phyloP scores from a whole-genome alignment of 2,888 invertebrate genomes.

The Smittia aterrima region DNA sequence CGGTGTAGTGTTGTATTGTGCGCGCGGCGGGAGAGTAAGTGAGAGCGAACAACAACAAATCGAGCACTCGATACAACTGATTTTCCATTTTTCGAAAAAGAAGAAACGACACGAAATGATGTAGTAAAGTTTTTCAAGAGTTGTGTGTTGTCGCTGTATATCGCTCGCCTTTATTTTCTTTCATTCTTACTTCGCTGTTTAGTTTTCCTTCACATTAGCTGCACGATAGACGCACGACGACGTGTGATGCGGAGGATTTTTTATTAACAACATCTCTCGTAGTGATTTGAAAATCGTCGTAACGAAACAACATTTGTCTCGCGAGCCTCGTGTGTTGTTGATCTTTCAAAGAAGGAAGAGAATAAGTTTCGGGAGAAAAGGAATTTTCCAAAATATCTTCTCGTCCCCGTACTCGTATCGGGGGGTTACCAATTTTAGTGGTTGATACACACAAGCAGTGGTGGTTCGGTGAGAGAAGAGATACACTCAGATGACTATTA shows the following conservation, averaged over 20 bases:
- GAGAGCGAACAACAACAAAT: constrained; percentile 10
- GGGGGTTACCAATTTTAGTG: constrained; percentile 12
- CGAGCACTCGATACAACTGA: constrained; percentile 10
- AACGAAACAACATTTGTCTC: not conserved
- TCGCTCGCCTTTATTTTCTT: constrained; percentile 23
- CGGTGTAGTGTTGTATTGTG: not conserved
- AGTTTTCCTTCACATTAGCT: constrained; percentile 40
- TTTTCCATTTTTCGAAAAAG: constrained; percentile 26
- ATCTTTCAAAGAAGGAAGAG: not conserved
- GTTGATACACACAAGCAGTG: constrained; percentile 5
- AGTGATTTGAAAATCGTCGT: not conserved
- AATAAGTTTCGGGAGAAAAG: not conserved
- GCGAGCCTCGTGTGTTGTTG: constrained; percentile 17
- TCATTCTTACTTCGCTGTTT: constrained; percentile 4
- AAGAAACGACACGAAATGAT: not conserved
- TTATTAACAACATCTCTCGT: not conserved
- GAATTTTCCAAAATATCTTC: constrained; percentile 21
- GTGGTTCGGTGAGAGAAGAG: constrained; percentile 20
- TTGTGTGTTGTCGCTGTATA: constrained; percentile 8
- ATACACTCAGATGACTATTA: constrained; percentile 36
- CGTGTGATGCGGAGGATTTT: constrained; percentile 26
- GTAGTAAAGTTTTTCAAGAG: constrained; percentile 24
- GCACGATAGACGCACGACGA: constrained; percentile 38
- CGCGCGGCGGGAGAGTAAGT: constrained; percentile 4
- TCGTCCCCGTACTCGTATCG: not conserved